A percentile compares a stretch with the other conserved stretches of the same genome.
Evolutionary conservation across 2,888 invertebrate genomes (phyloP).

Genomic region (Tetropium fuscum): DNA sequence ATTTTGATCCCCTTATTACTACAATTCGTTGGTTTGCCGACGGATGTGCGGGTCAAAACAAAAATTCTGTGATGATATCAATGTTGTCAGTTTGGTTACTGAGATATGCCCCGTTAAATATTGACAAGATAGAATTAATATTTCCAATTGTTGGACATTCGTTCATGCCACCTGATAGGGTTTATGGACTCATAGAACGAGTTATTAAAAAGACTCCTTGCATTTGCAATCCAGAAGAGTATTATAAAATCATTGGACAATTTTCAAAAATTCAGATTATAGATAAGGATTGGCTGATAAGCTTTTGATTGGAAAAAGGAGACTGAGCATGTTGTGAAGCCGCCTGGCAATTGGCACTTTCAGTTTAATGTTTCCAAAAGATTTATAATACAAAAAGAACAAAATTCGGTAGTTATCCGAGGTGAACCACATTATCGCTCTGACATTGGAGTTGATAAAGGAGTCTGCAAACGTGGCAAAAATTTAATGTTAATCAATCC

Average conservation of each 20-base stretch:
- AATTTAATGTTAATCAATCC: no score
- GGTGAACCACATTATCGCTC: constrained; percentile 24
- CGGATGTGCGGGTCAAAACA: constrained; percentile 6
- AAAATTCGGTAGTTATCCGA: constrained; percentile 12
- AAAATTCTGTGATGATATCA: constrained; percentile 4
- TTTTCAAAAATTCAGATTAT: constrained; percentile 8
- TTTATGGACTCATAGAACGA: constrained; percentile 5
- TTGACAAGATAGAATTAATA: not conserved
- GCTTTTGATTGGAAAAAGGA: constrained; percentile 24
- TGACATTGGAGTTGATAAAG: constrained; percentile 14
- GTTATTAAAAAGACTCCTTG: not conserved
- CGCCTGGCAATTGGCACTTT: constrained; percentile 17
- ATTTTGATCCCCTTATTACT: no score
- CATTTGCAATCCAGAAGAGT: constrained; percentile 4
- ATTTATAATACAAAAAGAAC: constrained; percentile 14
- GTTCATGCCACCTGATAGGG: constrained; percentile 15
- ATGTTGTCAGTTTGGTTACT: constrained; percentile 9
- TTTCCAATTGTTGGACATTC: constrained; percentile 12
- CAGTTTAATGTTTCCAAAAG: constrained; percentile 16
- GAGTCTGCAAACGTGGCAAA: no score
- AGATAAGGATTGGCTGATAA: constrained; percentile 16
- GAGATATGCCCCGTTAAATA: constrained; percentile 3
- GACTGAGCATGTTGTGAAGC: constrained; percentile 18
- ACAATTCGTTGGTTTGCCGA: constrained; percentile 14
- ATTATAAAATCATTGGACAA: constrained; percentile 1